phyloP scores from a whole-genome alignment of 2,797 vertebrate species.

The Numenius phaeopus region DNA sequence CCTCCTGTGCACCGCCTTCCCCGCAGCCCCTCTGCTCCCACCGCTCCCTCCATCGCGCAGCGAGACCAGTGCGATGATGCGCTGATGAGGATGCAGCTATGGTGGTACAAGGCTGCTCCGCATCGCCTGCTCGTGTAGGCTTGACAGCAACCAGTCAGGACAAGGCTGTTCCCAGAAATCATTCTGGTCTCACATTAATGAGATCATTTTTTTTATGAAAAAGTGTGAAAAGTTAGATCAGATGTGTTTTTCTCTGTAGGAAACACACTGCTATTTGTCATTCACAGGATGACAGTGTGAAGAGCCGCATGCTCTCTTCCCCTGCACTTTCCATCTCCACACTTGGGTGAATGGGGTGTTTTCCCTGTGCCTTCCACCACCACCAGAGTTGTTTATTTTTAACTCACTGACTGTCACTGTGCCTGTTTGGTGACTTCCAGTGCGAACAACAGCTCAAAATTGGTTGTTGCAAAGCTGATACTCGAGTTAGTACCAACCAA shows the following conservation, averaged over 20 bases:
- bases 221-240: conserved; percentile 28
- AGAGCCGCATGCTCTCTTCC: background rate
- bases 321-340: background rate
- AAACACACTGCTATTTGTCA: background rate
- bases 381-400: conserved; percentile 6
- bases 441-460: background rate
- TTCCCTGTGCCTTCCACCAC: background rate
- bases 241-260: background rate
- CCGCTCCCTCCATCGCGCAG: background rate
- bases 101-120: background rate
- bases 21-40: background rate
- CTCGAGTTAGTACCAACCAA: background rate
- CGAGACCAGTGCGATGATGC: accelerated
- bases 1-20: background rate
- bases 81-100: accelerated
- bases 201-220: conserved; percentile 19
- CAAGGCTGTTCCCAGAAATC: background rate
- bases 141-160: background rate
- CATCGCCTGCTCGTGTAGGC: background rate
- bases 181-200: background rate
- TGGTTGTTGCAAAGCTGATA: background rate
- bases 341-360: background rate
- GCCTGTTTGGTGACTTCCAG: conserved; percentile 5
- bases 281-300: background rate
- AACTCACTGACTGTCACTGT: background rate